Percentiles rank a stretch among this genome's conserved stretches.
Conservation (phyloP, 2,888 invertebrate genomes). For the Thumatha senex region DNA sequence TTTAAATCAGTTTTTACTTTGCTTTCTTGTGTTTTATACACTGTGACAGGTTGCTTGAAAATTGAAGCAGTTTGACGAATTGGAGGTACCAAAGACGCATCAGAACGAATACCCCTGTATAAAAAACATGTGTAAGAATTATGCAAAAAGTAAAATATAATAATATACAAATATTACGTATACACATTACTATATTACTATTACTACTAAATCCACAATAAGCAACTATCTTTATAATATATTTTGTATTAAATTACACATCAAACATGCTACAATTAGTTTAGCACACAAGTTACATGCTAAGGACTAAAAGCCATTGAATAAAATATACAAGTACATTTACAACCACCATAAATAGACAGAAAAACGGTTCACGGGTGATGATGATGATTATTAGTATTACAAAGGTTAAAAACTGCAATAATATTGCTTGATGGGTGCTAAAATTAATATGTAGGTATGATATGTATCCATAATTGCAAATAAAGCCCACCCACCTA, state of each 20-base stretch:
- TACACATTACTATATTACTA: too few species aligned
- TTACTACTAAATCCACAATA: too few species aligned
- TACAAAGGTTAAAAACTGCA: background rate
- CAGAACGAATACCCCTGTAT: conserved; percentile 90
- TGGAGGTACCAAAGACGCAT: conserved; percentile 95
- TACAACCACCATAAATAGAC: conserved; percentile 7
- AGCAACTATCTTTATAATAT: background rate
- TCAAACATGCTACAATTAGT: conserved; percentile 1
- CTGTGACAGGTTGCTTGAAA: conserved; percentile 99
- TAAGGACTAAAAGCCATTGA: conserved; percentile 4
- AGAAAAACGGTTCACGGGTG: background rate
- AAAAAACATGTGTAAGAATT: conserved; percentile 5
- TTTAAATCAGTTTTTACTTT: conserved; percentile 95
- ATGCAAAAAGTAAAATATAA: background rate
- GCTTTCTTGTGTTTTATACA: conserved; percentile 95
- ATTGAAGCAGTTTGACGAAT: conserved; percentile 99
- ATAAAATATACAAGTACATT: conserved; percentile 1
- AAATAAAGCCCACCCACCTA: too few species aligned
- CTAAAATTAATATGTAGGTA: background rate
- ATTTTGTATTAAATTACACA: too few species aligned
- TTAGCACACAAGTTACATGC: conserved; percentile 30
- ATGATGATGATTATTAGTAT: background rate
- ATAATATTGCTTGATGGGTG: background rate
- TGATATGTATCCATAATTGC: too few species aligned
- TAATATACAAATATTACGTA: too few species aligned